phyloP scores from a whole-genome alignment of 2,113 vertebrate species.

The Hystrix cristata region DNA sequence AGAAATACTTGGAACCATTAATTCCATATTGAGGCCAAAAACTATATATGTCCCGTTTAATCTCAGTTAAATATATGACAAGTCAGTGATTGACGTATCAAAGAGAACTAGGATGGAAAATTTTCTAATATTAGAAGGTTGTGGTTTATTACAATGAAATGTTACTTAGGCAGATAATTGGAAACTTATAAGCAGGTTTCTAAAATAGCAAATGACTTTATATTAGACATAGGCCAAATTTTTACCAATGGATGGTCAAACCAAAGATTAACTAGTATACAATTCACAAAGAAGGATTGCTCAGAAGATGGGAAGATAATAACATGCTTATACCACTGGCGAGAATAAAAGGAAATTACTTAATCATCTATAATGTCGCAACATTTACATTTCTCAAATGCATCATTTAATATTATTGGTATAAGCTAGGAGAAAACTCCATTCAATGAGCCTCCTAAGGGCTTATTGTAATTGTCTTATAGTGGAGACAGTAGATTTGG shows the following conservation, averaged over 20 bases:
- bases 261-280: not conserved
- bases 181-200: not conserved
- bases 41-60: not conserved
- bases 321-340: not conserved
- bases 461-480: not conserved
- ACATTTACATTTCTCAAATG: not conserved
- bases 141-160: not conserved
- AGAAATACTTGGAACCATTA: not conserved
- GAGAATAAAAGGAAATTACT: not conserved
- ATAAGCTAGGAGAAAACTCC: not conserved
- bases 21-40: slow-evolving; percentile 11
- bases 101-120: not conserved
- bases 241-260: not conserved
- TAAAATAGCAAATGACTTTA: not conserved
- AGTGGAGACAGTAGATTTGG: not conserved
- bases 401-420: not conserved
- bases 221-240: slow-evolving; percentile 11
- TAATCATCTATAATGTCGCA: not conserved
- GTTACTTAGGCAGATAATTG: not conserved
- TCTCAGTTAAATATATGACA: not conserved
- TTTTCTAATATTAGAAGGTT: not conserved
- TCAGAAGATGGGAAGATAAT: not conserved
- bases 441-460: not conserved
- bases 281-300: not conserved
- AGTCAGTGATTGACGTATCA: not conserved